These are phyloP conservation scores for Thamnaconus septentrionalis DNA, from an alignment of 2,113 vertebrate genomes.

Conservation along the genomic window DNA sequence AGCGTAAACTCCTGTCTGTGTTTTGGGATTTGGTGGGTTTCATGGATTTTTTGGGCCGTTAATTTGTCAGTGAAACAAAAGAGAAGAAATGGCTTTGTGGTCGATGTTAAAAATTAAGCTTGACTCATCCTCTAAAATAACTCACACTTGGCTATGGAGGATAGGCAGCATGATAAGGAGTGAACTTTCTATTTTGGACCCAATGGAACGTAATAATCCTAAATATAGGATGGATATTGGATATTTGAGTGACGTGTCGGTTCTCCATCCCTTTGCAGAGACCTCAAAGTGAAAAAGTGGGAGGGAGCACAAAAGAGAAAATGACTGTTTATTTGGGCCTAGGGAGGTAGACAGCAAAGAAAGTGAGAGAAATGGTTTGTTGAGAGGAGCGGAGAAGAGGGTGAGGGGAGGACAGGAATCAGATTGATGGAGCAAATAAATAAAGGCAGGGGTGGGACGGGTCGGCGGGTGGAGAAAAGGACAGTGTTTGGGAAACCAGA, in stretches of 20 bases:
- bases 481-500: slow-evolving; percentile 28
- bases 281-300: slow-evolving; percentile 2
- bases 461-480: background rate
- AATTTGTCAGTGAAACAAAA: no score
- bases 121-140: no score
- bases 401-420: background rate
- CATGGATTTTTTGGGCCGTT: no score
- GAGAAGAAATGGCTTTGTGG: no score
- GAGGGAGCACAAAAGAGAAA: slow-evolving; percentile 9
- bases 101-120: no score
- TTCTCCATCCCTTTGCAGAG: background rate
- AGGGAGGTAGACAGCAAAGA: slow-evolving; percentile 24
- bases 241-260: slow-evolving; percentile 32
- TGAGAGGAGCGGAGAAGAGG: background rate
- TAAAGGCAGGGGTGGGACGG: slow-evolving; percentile 11
- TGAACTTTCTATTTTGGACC: slow-evolving; percentile 11
- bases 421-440: slow-evolving; percentile 15
- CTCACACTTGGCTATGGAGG: no score
- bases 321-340: slow-evolving; percentile 25
- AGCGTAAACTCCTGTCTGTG: no score
- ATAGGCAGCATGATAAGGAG: no score
- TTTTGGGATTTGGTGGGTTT: no score
- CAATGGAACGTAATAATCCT: slow-evolving; percentile 9
- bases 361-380: slow-evolving; percentile 7
- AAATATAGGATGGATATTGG: slow-evolving; percentile 6